Evolutionary conservation across 2,113 vertebrate species (phyloP).

Genomic region (Phrynocephalus versicolor): DNA sequence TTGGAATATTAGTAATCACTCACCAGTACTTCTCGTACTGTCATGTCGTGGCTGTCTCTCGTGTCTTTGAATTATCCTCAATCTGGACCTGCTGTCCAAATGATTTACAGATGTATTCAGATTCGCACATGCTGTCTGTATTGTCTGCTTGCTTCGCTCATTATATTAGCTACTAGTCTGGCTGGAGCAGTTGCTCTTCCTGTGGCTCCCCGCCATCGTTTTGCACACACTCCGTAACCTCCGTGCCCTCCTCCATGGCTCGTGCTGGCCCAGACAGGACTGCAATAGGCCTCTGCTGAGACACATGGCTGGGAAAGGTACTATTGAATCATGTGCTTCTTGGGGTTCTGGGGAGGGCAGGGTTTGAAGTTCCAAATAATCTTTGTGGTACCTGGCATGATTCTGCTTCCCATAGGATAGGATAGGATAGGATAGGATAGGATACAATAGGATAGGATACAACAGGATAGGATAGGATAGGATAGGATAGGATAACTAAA

Average conservation of each 20-base stretch:
- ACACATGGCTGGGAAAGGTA: not conserved
- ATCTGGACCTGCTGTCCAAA: slow-evolving; percentile 55
- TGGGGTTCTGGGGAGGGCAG: not conserved
- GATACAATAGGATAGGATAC: not conserved
- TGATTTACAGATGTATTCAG: slow-evolving; percentile 19
- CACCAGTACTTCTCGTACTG: slow-evolving; percentile 52
- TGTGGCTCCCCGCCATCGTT: not conserved
- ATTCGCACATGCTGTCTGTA: not conserved
- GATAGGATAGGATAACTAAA: not conserved
- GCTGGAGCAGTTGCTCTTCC: not conserved
- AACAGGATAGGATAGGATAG: not conserved
- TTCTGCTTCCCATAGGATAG: not conserved
- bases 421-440: not conserved
- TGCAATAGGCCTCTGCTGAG: not conserved
- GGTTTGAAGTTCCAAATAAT: not conserved
- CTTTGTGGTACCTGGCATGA: not conserved
- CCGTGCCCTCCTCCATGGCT: not conserved
- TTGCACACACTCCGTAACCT: not conserved
- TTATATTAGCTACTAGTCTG: not conserved
- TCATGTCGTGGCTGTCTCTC: slow-evolving; percentile 31
- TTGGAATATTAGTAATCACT: slow-evolving; percentile 54
- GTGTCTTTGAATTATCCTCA: not conserved
- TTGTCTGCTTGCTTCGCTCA: not conserved
- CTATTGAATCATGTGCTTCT: not conserved
- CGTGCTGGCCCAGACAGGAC: not conserved